Evolutionary conservation across 2,888 invertebrate species (phyloP).

Genomic region (Melinopterus prodromus): DNA sequence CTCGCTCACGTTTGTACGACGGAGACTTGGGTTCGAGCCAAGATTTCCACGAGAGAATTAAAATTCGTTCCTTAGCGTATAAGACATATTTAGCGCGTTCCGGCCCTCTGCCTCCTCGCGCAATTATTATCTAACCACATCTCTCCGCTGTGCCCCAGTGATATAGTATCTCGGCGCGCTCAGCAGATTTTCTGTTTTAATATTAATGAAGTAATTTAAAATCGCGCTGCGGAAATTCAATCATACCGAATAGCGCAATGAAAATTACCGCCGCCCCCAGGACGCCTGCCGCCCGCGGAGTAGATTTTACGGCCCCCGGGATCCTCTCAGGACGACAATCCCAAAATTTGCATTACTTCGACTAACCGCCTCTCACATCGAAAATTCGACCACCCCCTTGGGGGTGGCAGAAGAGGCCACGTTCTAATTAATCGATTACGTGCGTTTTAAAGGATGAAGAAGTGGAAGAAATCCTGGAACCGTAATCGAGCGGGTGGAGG

Average conservation of each 20-base stretch:
- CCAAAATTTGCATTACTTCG: too few species aligned
- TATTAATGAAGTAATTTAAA: slow-evolving; percentile 38
- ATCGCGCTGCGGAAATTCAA: slow-evolving; percentile 32
- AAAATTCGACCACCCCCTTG: neutral
- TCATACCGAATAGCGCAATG: slow-evolving; percentile 14
- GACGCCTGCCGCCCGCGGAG: neutral
- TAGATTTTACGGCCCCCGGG: neutral
- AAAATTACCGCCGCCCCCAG: slow-evolving; percentile 22
- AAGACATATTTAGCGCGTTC: slow-evolving; percentile 11
- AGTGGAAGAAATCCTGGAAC: slow-evolving; percentile 18
- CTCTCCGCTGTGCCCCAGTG: slow-evolving; percentile 9
- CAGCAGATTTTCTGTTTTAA: slow-evolving; percentile 37
- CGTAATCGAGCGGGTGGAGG: slow-evolving; percentile 17
- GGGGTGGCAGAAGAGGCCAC: neutral
- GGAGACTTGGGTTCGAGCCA: neutral
- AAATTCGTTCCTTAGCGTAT: slow-evolving; percentile 19
- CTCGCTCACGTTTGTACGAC: neutral
- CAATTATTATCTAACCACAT: slow-evolving; percentile 33
- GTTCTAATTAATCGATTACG: slow-evolving; percentile 23
- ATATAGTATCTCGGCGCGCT: slow-evolving; percentile 31
- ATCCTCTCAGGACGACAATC: too few species aligned
- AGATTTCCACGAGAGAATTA: slow-evolving; percentile 17
- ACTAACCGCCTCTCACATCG: neutral
- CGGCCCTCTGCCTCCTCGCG: slow-evolving; percentile 13
- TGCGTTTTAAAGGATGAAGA: slow-evolving; percentile 15